Evolutionary conservation across 1,140 invertebrate genomes (phyloP).

Genomic region (Aphelenchoides avenae): DNA sequence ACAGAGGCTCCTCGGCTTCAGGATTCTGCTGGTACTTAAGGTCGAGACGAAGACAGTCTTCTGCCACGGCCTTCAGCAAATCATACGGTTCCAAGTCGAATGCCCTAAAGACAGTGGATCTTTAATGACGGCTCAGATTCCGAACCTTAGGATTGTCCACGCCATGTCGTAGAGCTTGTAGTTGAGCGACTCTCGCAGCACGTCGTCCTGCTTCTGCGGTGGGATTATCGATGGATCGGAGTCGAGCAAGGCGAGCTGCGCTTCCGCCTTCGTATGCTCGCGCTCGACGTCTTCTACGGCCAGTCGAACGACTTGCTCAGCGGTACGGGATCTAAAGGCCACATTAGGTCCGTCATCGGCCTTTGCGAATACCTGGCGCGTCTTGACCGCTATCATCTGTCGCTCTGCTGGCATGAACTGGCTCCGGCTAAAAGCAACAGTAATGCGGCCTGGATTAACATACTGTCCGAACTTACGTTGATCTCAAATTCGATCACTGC

Average conservation of each 20-base stretch:
- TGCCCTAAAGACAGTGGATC: constrained; percentile 21
- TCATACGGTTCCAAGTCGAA: constrained; percentile 28
- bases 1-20: constrained; percentile 24
- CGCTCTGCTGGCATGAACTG: neutral
- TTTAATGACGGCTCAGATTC: neutral
- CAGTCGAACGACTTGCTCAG: constrained; percentile 6
- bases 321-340: neutral
- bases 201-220: constrained; percentile 22
- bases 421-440: constrained; percentile 6
- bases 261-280: constrained; percentile 35
- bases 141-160: constrained; percentile 35
- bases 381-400: neutral
- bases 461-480: constrained; percentile 1
- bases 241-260: constrained; percentile 32
- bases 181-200: constrained; percentile 30
- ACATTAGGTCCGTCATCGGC: neutral
- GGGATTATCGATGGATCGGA: constrained; percentile 21
- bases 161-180: constrained; percentile 44
- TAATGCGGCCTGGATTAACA: constrained; percentile 7
- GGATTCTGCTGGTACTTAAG: neutral
- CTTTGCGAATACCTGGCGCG: neutral
- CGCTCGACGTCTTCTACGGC: constrained; percentile 20
- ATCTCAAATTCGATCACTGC: constrained; percentile 14
- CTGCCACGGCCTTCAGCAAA: constrained; percentile 19
- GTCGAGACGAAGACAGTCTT: constrained; percentile 23